Base-by-base conservation (phyloP, 2,888 invertebrate species). In the Plusia festucae region DNA sequence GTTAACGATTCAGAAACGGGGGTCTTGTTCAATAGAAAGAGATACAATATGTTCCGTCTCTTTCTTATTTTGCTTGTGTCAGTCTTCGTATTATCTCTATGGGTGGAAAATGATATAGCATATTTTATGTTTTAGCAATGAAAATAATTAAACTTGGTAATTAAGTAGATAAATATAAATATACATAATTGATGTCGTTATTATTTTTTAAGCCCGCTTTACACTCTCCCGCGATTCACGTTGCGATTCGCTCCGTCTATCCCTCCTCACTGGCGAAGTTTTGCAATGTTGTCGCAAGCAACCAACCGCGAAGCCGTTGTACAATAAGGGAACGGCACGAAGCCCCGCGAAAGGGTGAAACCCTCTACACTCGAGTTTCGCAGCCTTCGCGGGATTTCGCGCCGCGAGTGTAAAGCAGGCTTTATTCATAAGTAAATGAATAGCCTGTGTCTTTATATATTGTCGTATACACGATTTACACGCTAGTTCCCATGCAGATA, bases 91-190 rank as follows among this genome's bases (percentile, higher is more conserved):
- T 34, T 32, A 27, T 51, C 32, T 72, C 56, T 63, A 62, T 53
- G 27, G n/a, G 30, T 54, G 20, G 18, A 49, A 18, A 46, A 49
- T 18, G 65, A 18, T 51, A 44, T 51, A 44, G n/a, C n/a, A 40
- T 56, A 49, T 27, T 52, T 55, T 55, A 49, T 40, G 13, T 65
- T 20, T 62, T 65, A 65, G 20, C 62, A 71, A 62, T 65, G 56
- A 18, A 62, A 76, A 73, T 76, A 76, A 60, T n/a, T 70, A 71
- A 73, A 73, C 73, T 76, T 73, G 65, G 27, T 44, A 46, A 46
- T 27, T 30, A 27, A 44, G 24, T 56, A 49, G 18, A 49, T 9
- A 49, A 49, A 20, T 46, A 46, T 49, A 20, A 11, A 46, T 16
- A 16, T 49, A 7, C 20, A 7, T 20, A 49, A 49, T 49, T 20